Percentiles rank a stretch among this genome's conserved stretches.
Evolutionary conservation across 2,888 invertebrate species (phyloP).

Genomic region (Thecocarcelia acutangulata): DNA sequence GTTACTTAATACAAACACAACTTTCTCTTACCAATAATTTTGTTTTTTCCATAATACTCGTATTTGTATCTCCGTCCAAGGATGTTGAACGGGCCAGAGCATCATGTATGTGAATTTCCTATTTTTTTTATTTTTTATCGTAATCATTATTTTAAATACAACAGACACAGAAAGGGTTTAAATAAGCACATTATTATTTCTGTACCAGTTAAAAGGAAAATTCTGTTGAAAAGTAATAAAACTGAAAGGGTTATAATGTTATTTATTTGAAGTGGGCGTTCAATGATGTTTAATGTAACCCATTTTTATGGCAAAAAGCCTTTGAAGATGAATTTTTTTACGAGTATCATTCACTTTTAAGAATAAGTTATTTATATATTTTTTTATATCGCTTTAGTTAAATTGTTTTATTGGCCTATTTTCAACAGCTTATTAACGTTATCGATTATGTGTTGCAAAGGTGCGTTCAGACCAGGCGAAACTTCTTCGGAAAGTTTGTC

Average conservation of each 20-base stretch:
- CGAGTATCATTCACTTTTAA: slow-evolving; percentile 22
- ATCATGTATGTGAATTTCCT: slow-evolving; percentile 30
- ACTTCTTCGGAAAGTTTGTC: too few species aligned
- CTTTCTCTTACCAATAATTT: slow-evolving; percentile 11
- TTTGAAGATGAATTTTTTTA: slow-evolving; percentile 56
- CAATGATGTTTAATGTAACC: slow-evolving; percentile 48
- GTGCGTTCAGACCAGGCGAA: too few species aligned
- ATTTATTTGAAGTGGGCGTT: slow-evolving; percentile 51
- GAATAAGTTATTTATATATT: slow-evolving; percentile 69
- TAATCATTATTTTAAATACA: slow-evolving; percentile 60
- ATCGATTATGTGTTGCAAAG: slow-evolving; percentile 21
- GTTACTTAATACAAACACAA: slow-evolving; percentile 57
- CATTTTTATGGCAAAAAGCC: slow-evolving; percentile 47
- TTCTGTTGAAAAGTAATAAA: slow-evolving; percentile 56
- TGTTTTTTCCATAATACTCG: too few species aligned
- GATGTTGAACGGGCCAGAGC: slow-evolving; percentile 5
- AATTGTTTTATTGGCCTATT: slow-evolving; percentile 77
- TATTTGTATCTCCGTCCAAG: background rate
- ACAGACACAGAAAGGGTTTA: slow-evolving; percentile 69
- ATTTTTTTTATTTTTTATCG: slow-evolving; percentile 15
- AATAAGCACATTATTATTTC: slow-evolving; percentile 66
- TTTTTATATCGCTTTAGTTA: slow-evolving; percentile 75
- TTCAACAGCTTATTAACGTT: slow-evolving; percentile 60
- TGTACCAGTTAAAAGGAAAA: slow-evolving; percentile 65
- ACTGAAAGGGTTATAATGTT: slow-evolving; percentile 53